Evolutionary conservation across 2,113 vertebrate species (phyloP), one percentile per base, ranked within the genome.

Genomic region (Lepus europaeus): DNA sequence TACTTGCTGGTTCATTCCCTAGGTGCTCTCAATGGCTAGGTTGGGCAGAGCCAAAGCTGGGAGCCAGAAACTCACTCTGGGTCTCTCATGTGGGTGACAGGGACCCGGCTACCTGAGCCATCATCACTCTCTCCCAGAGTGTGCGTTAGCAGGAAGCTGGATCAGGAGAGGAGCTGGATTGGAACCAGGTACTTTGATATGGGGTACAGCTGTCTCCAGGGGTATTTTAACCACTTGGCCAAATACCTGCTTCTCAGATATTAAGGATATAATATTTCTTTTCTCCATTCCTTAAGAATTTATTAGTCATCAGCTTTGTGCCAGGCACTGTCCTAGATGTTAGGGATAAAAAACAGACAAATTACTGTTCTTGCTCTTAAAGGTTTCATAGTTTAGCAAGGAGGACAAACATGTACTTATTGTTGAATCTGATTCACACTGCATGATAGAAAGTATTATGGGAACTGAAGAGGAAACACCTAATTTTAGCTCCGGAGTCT

Each of bases 301-400:
- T 74, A 8, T 83, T 83, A 87, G 89, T 80, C 9, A 87, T 19
- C 7, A 94, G 0, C 31, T 95, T 81, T 84, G 33, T 90, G 66
- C 45, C 33, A 33, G 70, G 27, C 11, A 27, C 51, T 80, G 14
- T 68, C 59, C 51, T 81, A 87, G 29, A 16, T 69, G 3, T 83
- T 91, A 93, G 63, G 29, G 56, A 87, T 76, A 66, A 31, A 87
- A 85, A 89, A 16, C 8, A 8, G 89, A 81, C 11, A 59, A 82
- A 93, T 20, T 33, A 73, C 9, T 68, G 22, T 70, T 16, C 10
- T 5, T 92, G n/a, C 5, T 93, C 69, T 95, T 89, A 74, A 86
- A 39, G 17, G 33, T 82, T 69, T 89, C 16, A 27, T 31, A 59
- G n/a, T 56, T 14, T 72, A 23, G 49, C 0, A 8, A 69, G 13